Evolutionary conservation across 2,888 invertebrate species (phyloP), one percentile per base, ranked within the genome.

Genomic region (Timema podura): DNA sequence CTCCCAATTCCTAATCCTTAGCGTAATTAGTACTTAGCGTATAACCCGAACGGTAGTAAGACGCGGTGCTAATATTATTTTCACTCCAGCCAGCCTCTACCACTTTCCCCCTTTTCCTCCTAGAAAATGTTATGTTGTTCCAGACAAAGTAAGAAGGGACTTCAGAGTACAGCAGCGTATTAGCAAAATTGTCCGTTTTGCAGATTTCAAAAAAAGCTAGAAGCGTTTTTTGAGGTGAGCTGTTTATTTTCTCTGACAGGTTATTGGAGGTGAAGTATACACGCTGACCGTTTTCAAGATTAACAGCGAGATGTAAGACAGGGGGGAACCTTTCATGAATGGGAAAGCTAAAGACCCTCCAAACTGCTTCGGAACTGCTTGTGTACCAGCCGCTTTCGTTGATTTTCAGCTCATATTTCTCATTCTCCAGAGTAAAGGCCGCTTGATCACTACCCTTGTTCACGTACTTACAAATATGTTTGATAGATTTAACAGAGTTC

Each of bases 171-270:
- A 79, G 73, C 70, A 79, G 73, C 16, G 79, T 79, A 76, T 74
- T 76, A 64, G 79, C 79, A 75, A 79, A 80, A 51, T 64, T 71
- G 71, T 80, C 78, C 59, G 57, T 74, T 75, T 77, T 68, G 68
- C 79, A 81, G 6, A 80, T 73, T 48, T 73, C 54, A 68, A 81
- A 80, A 75, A 80, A 80, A 51, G 73, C 77, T 45, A 75, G 76
- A 48, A 80, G 74, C 68, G 79, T 79, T 65, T 76, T 76, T 13
- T 71, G 72, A 67, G 72, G 72, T 45, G 73, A 74, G 73, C 76
- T 73, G 45, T 45, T 47, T 48, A 68, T 67, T 57, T 70, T 68
- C 48, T 64, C 61, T 30, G 44, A 15, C n/a, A n/a, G n/a, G n/a
- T n/a, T n/a, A n/a, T n/a, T n/a, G n/a, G n/a, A n/a, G n/a, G n/a